A percentile compares a stretch with the other conserved stretches of the same genome.
Evolutionary conservation across 2,113 vertebrate species (phyloP).

Genomic region (Syngnathus floridae): DNA sequence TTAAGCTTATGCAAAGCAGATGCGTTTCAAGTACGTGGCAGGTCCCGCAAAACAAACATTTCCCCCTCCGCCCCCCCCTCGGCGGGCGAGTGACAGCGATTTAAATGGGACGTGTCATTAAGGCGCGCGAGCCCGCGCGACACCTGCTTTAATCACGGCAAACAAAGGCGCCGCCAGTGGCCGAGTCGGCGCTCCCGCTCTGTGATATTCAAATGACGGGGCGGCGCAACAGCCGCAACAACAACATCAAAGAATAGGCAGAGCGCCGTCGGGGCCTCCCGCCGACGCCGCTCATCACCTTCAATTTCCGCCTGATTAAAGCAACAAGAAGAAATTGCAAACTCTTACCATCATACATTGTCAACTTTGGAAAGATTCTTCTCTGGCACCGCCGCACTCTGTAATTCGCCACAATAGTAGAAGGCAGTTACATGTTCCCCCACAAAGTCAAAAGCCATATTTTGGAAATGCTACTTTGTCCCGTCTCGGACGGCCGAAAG

Average conservation of each 20-base stretch:
- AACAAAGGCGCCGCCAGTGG: conserved; percentile 72
- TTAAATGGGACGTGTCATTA: conserved; percentile 75
- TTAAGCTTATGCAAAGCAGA: conserved; percentile 76
- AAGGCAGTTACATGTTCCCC: too few species aligned
- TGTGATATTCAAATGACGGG: conserved; percentile 76
- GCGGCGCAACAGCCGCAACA: conserved; percentile 65
- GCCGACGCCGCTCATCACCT: conserved; percentile 64
- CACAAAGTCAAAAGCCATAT: neutral
- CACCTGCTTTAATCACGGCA: conserved; percentile 77
- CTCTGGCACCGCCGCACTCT: too few species aligned
- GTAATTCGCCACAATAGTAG: too few species aligned
- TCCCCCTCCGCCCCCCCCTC: conserved; percentile 43
- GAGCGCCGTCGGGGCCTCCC: conserved; percentile 46
- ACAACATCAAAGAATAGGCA: conserved; percentile 73
- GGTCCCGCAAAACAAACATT: conserved; percentile 64
- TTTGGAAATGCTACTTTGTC: neutral
- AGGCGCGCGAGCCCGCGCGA: conserved; percentile 69
- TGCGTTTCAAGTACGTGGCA: conserved; percentile 59
- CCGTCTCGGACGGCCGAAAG: conserved; percentile 19
- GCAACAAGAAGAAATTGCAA: conserved; percentile 33
- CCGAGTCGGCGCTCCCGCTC: conserved; percentile 62
- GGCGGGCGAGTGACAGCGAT: conserved; percentile 71
- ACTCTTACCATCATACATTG: conserved; percentile 12
- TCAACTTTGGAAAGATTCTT: neutral
- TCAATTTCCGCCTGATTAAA: conserved; percentile 64